Conservation (phyloP, 92 coral and sea anemone genomes). For the Paramuricea clavata region DNA sequence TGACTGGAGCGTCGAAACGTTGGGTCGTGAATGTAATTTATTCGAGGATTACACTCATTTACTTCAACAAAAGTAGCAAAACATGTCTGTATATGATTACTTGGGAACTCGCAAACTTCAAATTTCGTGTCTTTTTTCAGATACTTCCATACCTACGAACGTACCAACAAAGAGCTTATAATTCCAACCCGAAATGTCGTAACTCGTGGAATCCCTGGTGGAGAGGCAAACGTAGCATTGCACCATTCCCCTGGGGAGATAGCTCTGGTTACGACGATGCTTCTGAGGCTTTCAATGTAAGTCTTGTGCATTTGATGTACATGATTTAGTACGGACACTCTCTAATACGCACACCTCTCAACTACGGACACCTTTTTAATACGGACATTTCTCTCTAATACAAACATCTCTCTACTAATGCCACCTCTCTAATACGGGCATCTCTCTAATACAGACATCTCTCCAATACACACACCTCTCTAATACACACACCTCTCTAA, state of each 20-base stretch:
- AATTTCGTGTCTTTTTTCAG: constrained; percentile 6
- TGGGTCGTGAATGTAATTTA: too few species aligned
- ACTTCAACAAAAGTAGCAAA: too few species aligned
- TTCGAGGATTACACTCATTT: too few species aligned
- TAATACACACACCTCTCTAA: background rate
- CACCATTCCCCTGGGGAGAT: background rate
- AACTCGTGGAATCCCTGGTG: constrained; percentile 15
- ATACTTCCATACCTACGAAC: background rate
- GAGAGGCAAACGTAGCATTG: constrained; percentile 50
- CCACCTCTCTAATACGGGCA: too few species aligned
- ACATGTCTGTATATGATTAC: too few species aligned
- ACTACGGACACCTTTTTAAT: background rate
- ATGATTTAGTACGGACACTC: background rate
- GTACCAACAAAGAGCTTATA: background rate
- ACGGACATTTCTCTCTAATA: too few species aligned
- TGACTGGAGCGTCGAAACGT: too few species aligned
- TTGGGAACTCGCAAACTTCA: too few species aligned
- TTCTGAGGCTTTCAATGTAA: constrained; percentile 79
- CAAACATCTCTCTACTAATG: too few species aligned
- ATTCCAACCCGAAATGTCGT: background rate
- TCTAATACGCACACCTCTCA: background rate
- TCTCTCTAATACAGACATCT: background rate
- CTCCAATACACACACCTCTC: background rate
- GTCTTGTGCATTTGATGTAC: too few species aligned
- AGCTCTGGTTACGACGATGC: constrained; percentile 61